phyloP scores from a whole-genome alignment of 2,888 invertebrate genomes.

The Sipha maydis region DNA sequence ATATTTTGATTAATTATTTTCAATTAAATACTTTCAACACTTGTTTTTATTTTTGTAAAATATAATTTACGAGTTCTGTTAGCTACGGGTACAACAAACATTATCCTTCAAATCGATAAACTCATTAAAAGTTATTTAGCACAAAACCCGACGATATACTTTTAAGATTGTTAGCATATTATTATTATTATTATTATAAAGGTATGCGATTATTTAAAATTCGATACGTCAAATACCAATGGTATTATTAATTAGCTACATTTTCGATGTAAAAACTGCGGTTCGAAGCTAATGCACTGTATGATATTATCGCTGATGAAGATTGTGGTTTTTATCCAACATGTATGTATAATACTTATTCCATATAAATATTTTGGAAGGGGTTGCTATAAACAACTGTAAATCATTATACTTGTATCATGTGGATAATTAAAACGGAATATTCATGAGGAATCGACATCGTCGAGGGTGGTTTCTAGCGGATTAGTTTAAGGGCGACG shows the following conservation, averaged over 20 bases:
- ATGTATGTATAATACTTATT: not conserved
- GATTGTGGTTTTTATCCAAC: not conserved
- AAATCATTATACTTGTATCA: not conserved
- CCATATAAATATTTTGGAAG: too few relatives aligned
- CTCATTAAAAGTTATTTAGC: conserved; percentile 1
- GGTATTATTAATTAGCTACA: not conserved
- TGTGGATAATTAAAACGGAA: conserved; percentile 18
- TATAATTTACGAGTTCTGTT: not conserved
- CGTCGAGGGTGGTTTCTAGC: not conserved
- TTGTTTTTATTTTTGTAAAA: not conserved
- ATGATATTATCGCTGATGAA: not conserved
- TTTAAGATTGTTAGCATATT: not conserved
- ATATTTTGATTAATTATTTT: too few relatives aligned
- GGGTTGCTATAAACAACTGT: not conserved
- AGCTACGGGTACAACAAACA: not conserved
- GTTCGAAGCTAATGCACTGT: not conserved
- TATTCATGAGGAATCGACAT: conserved; percentile 35
- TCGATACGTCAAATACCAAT: not conserved
- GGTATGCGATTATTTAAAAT: not conserved
- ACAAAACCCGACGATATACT: not conserved
- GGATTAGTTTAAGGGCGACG: conserved; percentile 9
- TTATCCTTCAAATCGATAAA: not conserved
- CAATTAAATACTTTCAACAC: too few relatives aligned
- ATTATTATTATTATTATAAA: too few relatives aligned
- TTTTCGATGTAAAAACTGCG: not conserved